Evolutionary conservation across 2,888 invertebrate genomes (phyloP).

Genomic region (Candidula unifasciata): DNA sequence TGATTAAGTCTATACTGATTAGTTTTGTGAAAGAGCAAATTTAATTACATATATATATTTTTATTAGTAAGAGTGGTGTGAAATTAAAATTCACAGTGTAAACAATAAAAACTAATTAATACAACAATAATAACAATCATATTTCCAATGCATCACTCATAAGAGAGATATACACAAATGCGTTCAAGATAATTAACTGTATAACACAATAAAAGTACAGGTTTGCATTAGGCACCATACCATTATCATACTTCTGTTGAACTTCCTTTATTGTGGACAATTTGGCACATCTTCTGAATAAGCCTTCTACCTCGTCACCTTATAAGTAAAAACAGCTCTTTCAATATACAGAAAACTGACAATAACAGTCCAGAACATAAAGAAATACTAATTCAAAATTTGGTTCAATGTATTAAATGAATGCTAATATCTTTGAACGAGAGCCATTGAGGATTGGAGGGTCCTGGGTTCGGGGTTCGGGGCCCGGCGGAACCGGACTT

Average conservation of each 20-base stretch:
- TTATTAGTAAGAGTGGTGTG: too few relatives aligned
- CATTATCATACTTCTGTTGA: constrained; percentile 90
- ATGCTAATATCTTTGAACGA: not conserved
- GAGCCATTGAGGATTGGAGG: too few relatives aligned
- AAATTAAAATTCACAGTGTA: too few relatives aligned
- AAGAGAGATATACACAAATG: not conserved
- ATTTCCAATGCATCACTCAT: not conserved
- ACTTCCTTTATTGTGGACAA: constrained; percentile 89
- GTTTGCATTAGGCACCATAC: constrained; percentile 75
- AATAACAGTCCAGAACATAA: too few relatives aligned
- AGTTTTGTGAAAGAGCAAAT: too few relatives aligned
- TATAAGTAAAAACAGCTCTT: constrained; percentile 60
- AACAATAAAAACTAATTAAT: not conserved
- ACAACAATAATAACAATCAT: not conserved
- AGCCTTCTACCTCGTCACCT: constrained; percentile 96
- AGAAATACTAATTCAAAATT: not conserved
- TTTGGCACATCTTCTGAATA: constrained; percentile 95
- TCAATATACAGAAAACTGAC: not conserved
- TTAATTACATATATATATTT: too few relatives aligned
- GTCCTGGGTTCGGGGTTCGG: too few relatives aligned
- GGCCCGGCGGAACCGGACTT: too few relatives aligned
- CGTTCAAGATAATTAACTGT: too few relatives aligned
- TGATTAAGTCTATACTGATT: too few relatives aligned
- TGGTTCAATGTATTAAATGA: not conserved
- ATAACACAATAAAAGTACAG: not conserved